Evolutionary conservation across 2,888 invertebrate species (phyloP), one percentile per base, ranked within the genome.

Genomic region (Eulithis testata): DNA sequence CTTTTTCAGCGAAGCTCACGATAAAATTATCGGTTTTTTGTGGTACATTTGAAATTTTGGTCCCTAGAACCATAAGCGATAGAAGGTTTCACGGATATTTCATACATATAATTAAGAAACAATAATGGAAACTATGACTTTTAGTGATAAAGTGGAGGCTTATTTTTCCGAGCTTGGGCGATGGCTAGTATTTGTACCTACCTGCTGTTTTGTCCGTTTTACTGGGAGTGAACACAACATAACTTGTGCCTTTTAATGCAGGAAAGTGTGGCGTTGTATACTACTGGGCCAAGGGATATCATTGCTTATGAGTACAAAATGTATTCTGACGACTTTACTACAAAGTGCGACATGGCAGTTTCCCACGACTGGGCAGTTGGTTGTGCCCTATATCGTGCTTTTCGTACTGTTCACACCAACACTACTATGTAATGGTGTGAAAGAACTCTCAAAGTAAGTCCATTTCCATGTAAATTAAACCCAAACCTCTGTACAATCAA

Each of bases 311-410:
- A 97, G 97, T 87, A 95, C 96, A 52, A 96, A 97, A 81, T 97
- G 96, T 78, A 94, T 96, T 59, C 87, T 96, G 73, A 96, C 96
- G 69, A 96, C 96, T 74, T 89, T 95, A 71, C 94, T 97, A 58
- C 95, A 95, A 78, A 94, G 95, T 75, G 94, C 94, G 68, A 94
- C 95, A 70, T 95, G 95, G 79, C 95, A 96, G 66, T 94, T 96
- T 72, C 94, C 96, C 37, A 97, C 97, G 8, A 96, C 97, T 73
- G 97, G 96, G 55, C 97, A 97, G 88, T 95, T 96, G 73, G 95
- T 97, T 77, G 94, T 96, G 57, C 97, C 97, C 79, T 98, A 98
- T 84, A 92, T 96, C 73, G 93, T 96, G 71, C 93, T 97, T 73
- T 96, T 96, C 78, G 90, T 97, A 75, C 94, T 97, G 68, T 98